These are phyloP conservation scores for Tamandua tetradactyla DNA, from an alignment of 2,797 vertebrate species.

Conservation along the genomic window DNA sequence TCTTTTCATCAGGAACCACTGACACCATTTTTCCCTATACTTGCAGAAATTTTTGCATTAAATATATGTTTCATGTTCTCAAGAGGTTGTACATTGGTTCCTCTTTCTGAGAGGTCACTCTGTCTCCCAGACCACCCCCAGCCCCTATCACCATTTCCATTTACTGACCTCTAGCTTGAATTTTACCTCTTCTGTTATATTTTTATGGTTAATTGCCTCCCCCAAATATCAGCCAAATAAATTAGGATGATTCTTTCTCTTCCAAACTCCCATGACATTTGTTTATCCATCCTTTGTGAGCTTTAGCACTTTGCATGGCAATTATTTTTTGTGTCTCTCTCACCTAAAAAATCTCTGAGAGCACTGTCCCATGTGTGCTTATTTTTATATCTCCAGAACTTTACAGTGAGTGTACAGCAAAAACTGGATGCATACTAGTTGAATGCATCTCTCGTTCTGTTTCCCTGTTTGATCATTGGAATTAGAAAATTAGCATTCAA, in stretches of 20 bases:
- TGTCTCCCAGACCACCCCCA: background rate
- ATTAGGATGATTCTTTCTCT: background rate
- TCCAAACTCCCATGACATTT: background rate
- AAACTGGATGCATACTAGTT: background rate
- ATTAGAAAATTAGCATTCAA: conserved; percentile 58
- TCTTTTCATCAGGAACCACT: background rate
- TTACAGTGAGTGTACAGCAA: background rate
- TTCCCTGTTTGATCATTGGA: conserved; percentile 36
- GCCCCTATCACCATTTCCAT: background rate
- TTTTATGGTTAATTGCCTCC: background rate
- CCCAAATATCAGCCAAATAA: background rate
- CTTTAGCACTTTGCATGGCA: background rate
- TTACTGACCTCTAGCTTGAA: conserved; percentile 33
- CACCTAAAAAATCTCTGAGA: background rate
- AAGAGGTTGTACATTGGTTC: background rate
- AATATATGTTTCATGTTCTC: background rate
- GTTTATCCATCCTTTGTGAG: background rate
- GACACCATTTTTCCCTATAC: background rate
- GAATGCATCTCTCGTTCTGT: background rate
- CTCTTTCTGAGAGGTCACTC: background rate
- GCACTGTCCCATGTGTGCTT: conserved; percentile 13
- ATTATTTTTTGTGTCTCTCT: background rate
- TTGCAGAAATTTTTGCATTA: background rate
- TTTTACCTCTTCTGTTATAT: background rate
- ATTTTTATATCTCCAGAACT: background rate